Evolutionary conservation across 2,888 invertebrate species (phyloP).

Genomic region (Steromphala cineraria): DNA sequence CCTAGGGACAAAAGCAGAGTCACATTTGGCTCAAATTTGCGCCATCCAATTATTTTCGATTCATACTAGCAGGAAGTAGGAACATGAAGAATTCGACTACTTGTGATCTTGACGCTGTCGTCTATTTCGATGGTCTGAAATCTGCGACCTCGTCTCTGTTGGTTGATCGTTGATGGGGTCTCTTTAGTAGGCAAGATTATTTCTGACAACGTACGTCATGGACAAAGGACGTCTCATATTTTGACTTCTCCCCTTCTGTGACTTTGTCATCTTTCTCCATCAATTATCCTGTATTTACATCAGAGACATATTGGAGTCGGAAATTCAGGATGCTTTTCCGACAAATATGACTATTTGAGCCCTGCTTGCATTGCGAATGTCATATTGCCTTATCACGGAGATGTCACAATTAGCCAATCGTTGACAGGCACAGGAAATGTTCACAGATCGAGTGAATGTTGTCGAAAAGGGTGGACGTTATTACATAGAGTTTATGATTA

Average conservation of each 20-base stretch:
- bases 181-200: too few species aligned
- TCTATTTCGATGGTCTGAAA: not conserved
- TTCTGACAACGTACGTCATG: too few species aligned
- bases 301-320: too few species aligned
- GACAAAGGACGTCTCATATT: too few species aligned
- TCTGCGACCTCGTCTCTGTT: not conserved
- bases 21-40: not conserved
- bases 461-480: too few species aligned
- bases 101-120: not conserved
- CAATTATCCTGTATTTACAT: not conserved
- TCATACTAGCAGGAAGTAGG: not conserved
- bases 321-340: not conserved
- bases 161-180: too few species aligned
- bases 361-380: not conserved
- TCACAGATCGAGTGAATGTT: too few species aligned
- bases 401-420: not conserved
- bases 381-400: not conserved
- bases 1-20: too few species aligned
- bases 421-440: too few species aligned
- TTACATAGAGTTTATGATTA: too few species aligned
- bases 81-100: not conserved
- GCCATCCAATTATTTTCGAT: not conserved
- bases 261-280: not conserved
- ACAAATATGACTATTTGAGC: slow-evolving; percentile 1
- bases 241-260: too few species aligned